Conservation (phyloP, 2,113 vertebrate species). For the Siniperca knerii region DNA sequence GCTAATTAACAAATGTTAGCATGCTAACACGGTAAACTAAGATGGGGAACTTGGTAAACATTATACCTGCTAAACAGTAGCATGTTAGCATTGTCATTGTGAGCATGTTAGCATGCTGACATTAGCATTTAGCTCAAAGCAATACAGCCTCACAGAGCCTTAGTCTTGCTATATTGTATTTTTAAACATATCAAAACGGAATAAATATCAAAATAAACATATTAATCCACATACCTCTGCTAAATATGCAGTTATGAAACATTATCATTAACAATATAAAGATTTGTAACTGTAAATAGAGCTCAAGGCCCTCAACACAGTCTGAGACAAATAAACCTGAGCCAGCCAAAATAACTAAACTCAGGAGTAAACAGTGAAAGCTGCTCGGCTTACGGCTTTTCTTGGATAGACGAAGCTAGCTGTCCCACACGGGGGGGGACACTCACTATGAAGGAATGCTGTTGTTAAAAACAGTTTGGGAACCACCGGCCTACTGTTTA, state of each 20-base stretch:
- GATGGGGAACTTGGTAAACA: neutral
- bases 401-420: neutral
- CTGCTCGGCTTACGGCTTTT: neutral
- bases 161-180: neutral
- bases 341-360: neutral
- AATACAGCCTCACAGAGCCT: neutral
- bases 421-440: neutral
- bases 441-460: neutral
- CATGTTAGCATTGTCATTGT: neutral
- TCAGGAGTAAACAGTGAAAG: neutral
- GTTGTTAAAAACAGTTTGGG: no score
- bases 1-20: neutral
- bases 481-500: neutral
- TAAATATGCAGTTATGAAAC: neutral
- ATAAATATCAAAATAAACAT: neutral
- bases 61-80: neutral
- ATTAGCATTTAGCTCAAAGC: no score
- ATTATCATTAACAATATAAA: neutral
- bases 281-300: neutral
- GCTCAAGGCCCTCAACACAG: neutral
- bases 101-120: neutral
- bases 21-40: neutral
- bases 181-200: neutral
- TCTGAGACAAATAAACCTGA: neutral
- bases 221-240: neutral